A percentile compares a stretch with the other conserved stretches of the same genome.
Evolutionary conservation across 2,113 vertebrate species (phyloP).

Genomic region (Thunnus thynnus): DNA sequence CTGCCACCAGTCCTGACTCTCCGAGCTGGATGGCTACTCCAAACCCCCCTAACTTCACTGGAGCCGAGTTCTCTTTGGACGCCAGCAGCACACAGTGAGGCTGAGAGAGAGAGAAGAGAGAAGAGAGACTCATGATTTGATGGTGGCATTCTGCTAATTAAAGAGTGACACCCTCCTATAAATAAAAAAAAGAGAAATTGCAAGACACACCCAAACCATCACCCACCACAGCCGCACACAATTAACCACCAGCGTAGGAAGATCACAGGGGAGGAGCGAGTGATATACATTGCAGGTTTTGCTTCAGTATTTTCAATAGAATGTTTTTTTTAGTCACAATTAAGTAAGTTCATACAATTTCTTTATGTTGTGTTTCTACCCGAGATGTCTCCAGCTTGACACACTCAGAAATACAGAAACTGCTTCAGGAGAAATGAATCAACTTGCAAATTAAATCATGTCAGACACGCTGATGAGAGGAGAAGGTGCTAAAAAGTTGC

Average conservation of each 20-base stretch:
- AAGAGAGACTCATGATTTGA: constrained; percentile 7
- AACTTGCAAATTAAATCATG: not conserved
- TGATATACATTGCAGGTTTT: not conserved
- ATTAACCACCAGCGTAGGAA: not conserved
- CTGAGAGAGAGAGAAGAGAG: constrained; percentile 82
- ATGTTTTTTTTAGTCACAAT: too few species aligned
- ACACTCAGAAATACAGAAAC: not conserved
- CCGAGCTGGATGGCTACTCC: constrained; percentile 98
- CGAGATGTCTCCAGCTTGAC: not conserved
- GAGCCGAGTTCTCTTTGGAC: constrained; percentile 98
- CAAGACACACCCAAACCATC: constrained; percentile 48
- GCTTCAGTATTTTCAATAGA: not conserved
- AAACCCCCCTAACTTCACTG: constrained; percentile 97
- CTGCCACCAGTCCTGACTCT: constrained; percentile 97
- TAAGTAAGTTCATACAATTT: too few species aligned
- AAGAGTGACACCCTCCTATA: constrained; percentile 53
- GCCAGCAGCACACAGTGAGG: constrained; percentile 98
- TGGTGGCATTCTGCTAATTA: constrained; percentile 36
- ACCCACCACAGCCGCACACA: constrained; percentile 37
- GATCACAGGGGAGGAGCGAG: constrained; percentile 6
- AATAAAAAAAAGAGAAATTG: constrained; percentile 30
- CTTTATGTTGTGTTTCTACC: too few species aligned
- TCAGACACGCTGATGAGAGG: not conserved
- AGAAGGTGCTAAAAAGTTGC: too few species aligned
- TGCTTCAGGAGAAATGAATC: not conserved